A percentile compares a stretch with the other conserved stretches of the same genome.
Evolutionary conservation across 1,140 invertebrate species (phyloP).

Genomic region (Lepidurus apus): DNA sequence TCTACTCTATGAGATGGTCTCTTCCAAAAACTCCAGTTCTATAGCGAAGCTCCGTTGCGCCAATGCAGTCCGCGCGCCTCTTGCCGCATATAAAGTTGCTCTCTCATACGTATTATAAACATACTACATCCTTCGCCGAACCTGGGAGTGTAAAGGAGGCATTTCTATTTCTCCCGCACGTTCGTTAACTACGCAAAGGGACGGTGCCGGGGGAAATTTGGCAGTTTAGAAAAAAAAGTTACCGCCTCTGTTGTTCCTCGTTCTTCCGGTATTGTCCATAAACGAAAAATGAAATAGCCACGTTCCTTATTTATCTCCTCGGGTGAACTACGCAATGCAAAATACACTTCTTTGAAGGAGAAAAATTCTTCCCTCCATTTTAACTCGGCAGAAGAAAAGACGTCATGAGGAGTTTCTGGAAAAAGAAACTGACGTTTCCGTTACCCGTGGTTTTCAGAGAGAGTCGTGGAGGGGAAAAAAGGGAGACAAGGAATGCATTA

Average conservation of each 20-base stretch:
- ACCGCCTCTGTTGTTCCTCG: too few relatives aligned
- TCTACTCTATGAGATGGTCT: not conserved
- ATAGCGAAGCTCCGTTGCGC: not conserved
- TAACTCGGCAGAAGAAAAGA: not conserved
- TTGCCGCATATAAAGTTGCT: not conserved
- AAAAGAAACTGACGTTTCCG: conserved; percentile 6
- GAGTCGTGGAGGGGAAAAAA: not conserved
- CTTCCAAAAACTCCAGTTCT: not conserved
- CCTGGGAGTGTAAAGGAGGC: not conserved
- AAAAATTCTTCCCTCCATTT: not conserved
- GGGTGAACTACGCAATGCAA: not conserved
- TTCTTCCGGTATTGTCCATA: not conserved
- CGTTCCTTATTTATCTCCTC: not conserved
- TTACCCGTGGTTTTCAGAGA: not conserved
- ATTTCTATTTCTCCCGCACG: not conserved
- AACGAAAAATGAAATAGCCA: not conserved
- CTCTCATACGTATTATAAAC: conserved; percentile 8
- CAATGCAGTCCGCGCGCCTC: conserved; percentile 20
- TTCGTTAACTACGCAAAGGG: not conserved
- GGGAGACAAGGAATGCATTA: conserved; percentile 21
- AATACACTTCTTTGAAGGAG: not conserved
- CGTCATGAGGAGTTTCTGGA: not conserved
- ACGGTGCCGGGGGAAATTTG: not conserved
- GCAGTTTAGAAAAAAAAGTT: too few relatives aligned
- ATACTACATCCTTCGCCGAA: not conserved